Conservation (phyloP, 2,888 invertebrate species). For the Exocentrus adspersus region DNA sequence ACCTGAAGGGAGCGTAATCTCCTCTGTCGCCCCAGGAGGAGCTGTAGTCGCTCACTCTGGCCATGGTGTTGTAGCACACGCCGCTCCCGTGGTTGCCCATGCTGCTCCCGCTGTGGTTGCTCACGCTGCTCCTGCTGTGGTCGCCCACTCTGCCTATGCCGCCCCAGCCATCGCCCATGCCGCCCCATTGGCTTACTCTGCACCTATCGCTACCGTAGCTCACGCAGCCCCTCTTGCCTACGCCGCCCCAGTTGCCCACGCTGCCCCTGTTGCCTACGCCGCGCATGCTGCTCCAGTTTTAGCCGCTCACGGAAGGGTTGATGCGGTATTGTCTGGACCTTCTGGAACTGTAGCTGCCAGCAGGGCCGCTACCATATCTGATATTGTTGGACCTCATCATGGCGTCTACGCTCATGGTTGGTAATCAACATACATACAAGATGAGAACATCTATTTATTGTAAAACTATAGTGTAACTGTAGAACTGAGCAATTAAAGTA, state of each 20-base stretch:
- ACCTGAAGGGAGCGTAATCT: constrained; percentile 51
- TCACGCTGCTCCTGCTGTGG: constrained; percentile 2
- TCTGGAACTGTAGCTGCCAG: constrained; percentile 49
- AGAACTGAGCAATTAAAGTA: not conserved
- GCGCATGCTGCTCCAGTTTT: not conserved
- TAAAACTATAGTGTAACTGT: not conserved
- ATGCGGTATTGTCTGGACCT: constrained; percentile 49
- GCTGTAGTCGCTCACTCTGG: constrained; percentile 37
- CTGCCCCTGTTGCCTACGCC: not conserved
- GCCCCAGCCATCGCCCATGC: not conserved
- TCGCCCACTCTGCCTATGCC: not conserved
- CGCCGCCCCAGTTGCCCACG: not conserved
- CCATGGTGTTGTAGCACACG: constrained; percentile 36
- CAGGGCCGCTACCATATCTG: constrained; percentile 41
- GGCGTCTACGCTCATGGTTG: constrained; percentile 6
- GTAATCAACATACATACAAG: not conserved
- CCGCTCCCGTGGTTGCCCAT: constrained; percentile 33
- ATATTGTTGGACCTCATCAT: constrained; percentile 35
- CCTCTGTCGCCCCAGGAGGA: constrained; percentile 44
- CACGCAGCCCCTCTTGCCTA: not conserved
- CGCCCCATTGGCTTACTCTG: not conserved
- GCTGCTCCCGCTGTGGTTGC: constrained; percentile 18
- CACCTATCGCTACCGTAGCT: not conserved
- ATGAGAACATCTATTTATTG: not conserved
- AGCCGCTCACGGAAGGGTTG: constrained; percentile 26